phyloP scores from a whole-genome alignment of 2,797 vertebrate species.

The Anas georgica region DNA sequence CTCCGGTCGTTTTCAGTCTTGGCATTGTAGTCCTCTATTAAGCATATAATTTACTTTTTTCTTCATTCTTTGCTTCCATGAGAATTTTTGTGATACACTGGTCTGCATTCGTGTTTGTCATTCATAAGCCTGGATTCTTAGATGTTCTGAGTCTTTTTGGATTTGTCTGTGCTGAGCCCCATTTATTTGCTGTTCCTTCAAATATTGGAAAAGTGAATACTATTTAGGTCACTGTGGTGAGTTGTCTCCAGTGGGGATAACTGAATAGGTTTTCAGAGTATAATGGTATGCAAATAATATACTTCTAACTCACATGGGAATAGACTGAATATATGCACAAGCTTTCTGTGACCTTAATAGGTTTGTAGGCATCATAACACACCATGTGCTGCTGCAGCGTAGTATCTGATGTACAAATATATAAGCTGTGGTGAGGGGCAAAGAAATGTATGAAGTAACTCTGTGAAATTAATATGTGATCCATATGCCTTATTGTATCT shows the following conservation, averaged over 20 bases:
- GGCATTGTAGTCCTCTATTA: not conserved
- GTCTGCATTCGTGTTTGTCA: slow-evolving; percentile 22
- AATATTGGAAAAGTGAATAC: slow-evolving; percentile 20
- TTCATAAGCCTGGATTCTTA: slow-evolving; percentile 9
- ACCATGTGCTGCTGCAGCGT: not conserved
- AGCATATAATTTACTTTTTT: slow-evolving; percentile 3
- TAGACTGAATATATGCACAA: slow-evolving; percentile 45
- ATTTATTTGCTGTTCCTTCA: slow-evolving; percentile 56
- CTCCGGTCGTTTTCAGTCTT: not conserved
- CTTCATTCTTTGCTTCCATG: not conserved
- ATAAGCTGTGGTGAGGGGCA: not conserved
- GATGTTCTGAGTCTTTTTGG: not conserved
- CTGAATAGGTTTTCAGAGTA: slow-evolving; percentile 46
- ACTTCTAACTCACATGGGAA: slow-evolving; percentile 28
- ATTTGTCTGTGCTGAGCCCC: slow-evolving; percentile 7
- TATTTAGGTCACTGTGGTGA: slow-evolving; percentile 61
- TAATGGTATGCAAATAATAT: slow-evolving; percentile 68
- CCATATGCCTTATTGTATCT: not conserved
- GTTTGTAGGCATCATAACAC: slow-evolving; percentile 32
- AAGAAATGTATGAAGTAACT: not conserved
- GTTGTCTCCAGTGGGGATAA: slow-evolving; percentile 49
- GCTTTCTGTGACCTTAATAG: slow-evolving; percentile 59
- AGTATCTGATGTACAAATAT: not conserved
- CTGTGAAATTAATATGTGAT: not conserved
- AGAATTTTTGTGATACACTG: not conserved